These are phyloP conservation scores for Odocoileus hemionus DNA, from an alignment of 2,113 vertebrate species.

Conservation along the genomic window DNA sequence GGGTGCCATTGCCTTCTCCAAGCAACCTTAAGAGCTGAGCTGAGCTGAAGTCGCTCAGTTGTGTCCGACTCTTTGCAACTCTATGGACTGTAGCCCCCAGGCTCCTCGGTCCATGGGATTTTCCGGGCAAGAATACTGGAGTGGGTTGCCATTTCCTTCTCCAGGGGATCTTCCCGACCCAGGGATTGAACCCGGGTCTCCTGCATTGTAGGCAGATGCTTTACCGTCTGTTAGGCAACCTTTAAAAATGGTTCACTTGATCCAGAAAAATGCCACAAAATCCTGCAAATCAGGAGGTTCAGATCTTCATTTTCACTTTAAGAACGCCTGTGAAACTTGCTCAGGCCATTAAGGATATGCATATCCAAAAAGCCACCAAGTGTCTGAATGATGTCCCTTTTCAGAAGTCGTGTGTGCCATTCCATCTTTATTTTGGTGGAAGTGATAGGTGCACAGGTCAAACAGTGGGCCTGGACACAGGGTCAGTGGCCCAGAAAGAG, in stretches of 20 bases:
- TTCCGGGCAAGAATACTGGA: too few species aligned
- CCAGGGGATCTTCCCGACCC: too few species aligned
- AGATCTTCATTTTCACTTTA: background rate
- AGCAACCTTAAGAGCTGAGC: too few species aligned
- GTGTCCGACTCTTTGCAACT: too few species aligned
- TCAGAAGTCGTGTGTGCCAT: background rate
- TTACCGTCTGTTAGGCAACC: background rate
- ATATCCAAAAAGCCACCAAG: background rate
- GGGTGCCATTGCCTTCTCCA: too few species aligned
- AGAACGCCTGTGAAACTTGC: background rate
- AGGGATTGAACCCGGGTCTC: too few species aligned
- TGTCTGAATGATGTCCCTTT: background rate
- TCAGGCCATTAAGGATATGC: background rate
- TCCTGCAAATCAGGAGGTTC: background rate
- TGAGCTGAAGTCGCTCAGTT: too few species aligned
- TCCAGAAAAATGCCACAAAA: background rate
- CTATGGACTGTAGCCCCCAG: too few species aligned
- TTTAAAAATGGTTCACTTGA: background rate
- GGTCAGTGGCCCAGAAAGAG: background rate
- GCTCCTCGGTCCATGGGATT: too few species aligned
- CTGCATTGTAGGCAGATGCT: too few species aligned
- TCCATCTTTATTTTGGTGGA: rapidly evolving
- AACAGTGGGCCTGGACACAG: background rate
- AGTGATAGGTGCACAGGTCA: background rate
- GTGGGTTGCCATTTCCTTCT: too few species aligned